A percentile compares a stretch with the other conserved stretches of the same genome.
phyloP scores from a whole-genome alignment of 2,888 invertebrate genomes.

The Strigamia maritima region DNA sequence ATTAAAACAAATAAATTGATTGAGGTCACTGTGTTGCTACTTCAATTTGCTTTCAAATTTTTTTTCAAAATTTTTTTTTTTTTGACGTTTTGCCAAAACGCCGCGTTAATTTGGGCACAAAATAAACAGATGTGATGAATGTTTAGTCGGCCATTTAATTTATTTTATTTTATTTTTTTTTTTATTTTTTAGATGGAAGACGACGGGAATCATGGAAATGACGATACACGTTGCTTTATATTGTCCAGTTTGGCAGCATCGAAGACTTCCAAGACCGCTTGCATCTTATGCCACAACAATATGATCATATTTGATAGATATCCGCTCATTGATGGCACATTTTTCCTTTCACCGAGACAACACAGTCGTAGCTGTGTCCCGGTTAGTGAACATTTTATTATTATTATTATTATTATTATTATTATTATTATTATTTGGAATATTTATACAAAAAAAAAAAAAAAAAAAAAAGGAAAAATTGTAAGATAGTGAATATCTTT shows the following conservation, averaged over 20 bases:
- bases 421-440: too few relatives aligned
- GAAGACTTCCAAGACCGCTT: constrained; percentile 79
- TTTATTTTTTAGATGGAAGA: constrained; percentile 77
- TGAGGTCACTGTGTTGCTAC: not conserved
- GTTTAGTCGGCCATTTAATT: constrained; percentile 7
- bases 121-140: too few relatives aligned
- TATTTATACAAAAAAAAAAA: too few relatives aligned
- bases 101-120: too few relatives aligned
- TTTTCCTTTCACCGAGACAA: constrained; percentile 92
- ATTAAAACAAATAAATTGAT: not conserved
- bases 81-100: not conserved
- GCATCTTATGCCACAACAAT: constrained; percentile 81
- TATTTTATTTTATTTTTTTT: not conserved
- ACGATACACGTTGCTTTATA: constrained; percentile 94
- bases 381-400: constrained; percentile 59
- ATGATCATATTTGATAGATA: constrained; percentile 94
- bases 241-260: constrained; percentile 89
- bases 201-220: constrained; percentile 96
- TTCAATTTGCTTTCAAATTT: not conserved
- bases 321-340: constrained; percentile 94
- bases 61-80: not conserved
- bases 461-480: too few relatives aligned
- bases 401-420: too few relatives aligned
- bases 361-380: constrained; percentile 82
- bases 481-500: too few relatives aligned